Evolutionary conservation across 2,888 invertebrate genomes (phyloP), one percentile per base, ranked within the genome.

Genomic region (Stenichneumon culpator): DNA sequence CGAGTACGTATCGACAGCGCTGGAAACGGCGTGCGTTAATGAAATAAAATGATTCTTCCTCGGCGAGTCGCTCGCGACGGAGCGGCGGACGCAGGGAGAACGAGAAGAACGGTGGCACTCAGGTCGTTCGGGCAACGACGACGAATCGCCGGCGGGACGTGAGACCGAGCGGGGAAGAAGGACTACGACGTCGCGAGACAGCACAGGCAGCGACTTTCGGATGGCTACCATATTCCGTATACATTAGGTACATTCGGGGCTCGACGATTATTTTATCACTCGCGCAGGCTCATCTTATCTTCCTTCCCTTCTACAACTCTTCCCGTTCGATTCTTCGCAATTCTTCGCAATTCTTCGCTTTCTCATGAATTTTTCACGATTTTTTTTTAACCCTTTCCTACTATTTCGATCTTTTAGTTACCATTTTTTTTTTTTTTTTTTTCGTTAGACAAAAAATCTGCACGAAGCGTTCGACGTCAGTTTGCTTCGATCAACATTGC

Each of bases 181-280:
- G 69, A 50, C 50, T 39, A 79, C 72, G 75, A 81, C 36, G 65
- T 80, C 78, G 65, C 81, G 81, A 79, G 67, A 39, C 70, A 81
- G 70, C 75, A 73, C 63, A 50, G 25, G 69, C 84, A 86, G 63
- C 79, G 65, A 52, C 63, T 82, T 80, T 19, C 84, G 69, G 67
- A 44, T 83, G 86, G 84, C 85, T 84, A 85, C 84, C 83, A 86
- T 86, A 83, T 78, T 86, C 75, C 74, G 79, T 52, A 39, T 60
- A 86, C 78, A 85, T 87, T 72, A 36, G 79, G 63, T 65, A 79
- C 70, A 74, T 78, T 73, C 60, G 72, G n/a, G 44, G 28, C 19
- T 69, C 72, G 54, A 70, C 47, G 28, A 65, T 44, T 47, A 82
- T 54, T 74, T 65, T 73, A 19, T 82, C 82, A 78, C 84, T 82